Evolutionary conservation across 1,140 invertebrate species (phyloP), one percentile per base, ranked within the genome.

Genomic region (Phenacoccus solenopsis): DNA sequence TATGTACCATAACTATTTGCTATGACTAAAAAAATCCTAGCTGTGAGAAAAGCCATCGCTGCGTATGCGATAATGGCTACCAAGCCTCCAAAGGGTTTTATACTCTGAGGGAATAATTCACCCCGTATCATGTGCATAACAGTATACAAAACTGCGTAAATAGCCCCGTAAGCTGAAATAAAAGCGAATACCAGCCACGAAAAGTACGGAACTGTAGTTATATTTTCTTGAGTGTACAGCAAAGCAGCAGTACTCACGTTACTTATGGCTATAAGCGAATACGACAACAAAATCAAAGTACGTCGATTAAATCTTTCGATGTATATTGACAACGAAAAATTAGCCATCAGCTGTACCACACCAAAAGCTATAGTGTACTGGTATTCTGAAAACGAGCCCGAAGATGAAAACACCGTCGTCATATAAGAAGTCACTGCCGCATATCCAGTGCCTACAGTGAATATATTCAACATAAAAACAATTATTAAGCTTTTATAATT

Each of bases 31-130:
- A 64, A 64, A 3, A 64, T 64, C 9, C 25, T 64, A 25, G 59
- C 13, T 10, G 59, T 27, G 21, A 64, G 2, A 25, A 64, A 64
- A 24, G 3, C 59, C 21, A 27, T 25, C 9, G 21, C 2, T 10
- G 59, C 86, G 82, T 77, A 95, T 96, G 25, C 92, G 80, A 83
- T 88, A 90, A 81, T 91, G 94, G 5, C 87, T 86, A 7, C 73
- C 69, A 83, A 72, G 81, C 79, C 0, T n/a, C 84, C 84, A 0
- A 80, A 75, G 0, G 83, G 82, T 74, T 86, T 87, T 0, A 86
- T 80, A 72, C 85, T 84, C 0, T 83, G 84, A 0, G 85, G 82
- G 73, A 86, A 86, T 12, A 87, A 72, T 77, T 87, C 85, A 0
- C 84, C 84, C 68, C 85, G 80, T 77, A 86, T 80, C 73, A 85